Conservation (phyloP, 2,888 invertebrate species). For the Molorchus minor region DNA sequence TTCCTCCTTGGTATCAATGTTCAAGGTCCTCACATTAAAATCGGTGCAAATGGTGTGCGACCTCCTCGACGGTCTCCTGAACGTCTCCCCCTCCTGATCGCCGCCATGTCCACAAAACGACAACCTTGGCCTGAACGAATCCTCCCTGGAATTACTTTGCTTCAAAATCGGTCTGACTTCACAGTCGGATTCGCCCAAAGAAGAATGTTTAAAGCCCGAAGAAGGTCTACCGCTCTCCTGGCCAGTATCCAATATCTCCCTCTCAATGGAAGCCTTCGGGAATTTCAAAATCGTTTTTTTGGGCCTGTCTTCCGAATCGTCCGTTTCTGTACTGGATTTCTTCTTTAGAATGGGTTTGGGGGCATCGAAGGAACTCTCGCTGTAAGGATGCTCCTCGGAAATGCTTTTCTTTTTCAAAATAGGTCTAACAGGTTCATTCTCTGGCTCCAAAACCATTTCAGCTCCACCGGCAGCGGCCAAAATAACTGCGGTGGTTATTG, state of each 20-base stretch:
- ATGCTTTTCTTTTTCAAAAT: slow-evolving; percentile 86
- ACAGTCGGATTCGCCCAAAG: slow-evolving; percentile 68
- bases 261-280: slow-evolving; percentile 62
- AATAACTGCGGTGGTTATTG: slow-evolving; percentile 74
- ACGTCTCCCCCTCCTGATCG: slow-evolving; percentile 55
- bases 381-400: slow-evolving; percentile 71
- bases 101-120: slow-evolving; percentile 68
- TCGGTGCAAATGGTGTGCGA: slow-evolving; percentile 56
- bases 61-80: slow-evolving; percentile 44
- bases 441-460: slow-evolving; percentile 58
- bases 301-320: slow-evolving; percentile 78
- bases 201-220: slow-evolving; percentile 32
- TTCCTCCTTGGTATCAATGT: slow-evolving; percentile 45
- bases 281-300: slow-evolving; percentile 82
- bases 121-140: slow-evolving; percentile 71
- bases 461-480: slow-evolving; percentile 71
- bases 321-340: slow-evolving; percentile 80
- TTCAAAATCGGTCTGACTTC: slow-evolving; percentile 73
- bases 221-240: slow-evolving; percentile 27
- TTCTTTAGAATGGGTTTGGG: slow-evolving; percentile 87
- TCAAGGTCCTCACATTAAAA: slow-evolving; percentile 45
- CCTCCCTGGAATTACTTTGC: slow-evolving; percentile 70
- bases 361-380: slow-evolving; percentile 60
- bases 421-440: slow-evolving; percentile 68
- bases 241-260: slow-evolving; percentile 40